Percentiles rank a stretch among this genome's conserved stretches.
phyloP scores from a whole-genome alignment of 2,888 invertebrate species.

The Drosophila pegasa region DNA sequence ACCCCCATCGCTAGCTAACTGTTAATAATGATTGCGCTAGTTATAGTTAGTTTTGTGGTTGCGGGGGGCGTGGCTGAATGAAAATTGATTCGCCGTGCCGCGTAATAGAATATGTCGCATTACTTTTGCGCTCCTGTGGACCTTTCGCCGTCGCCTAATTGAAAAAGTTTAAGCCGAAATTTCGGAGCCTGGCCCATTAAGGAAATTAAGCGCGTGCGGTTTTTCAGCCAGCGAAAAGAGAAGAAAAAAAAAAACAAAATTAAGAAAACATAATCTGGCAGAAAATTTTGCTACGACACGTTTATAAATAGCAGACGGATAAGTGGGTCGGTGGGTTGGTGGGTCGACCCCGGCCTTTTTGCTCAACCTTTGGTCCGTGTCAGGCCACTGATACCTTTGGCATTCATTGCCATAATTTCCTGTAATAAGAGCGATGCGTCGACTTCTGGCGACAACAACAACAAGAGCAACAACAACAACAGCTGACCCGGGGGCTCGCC shows the following conservation, averaged over 20 bases:
- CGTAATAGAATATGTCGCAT: slow-evolving; percentile 68
- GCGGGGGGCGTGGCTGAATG: slow-evolving; percentile 40
- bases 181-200: slow-evolving; percentile 60
- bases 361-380: slow-evolving; percentile 46
- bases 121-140: slow-evolving; percentile 33
- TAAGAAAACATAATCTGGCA: slow-evolving; percentile 75
- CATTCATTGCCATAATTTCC: slow-evolving; percentile 80
- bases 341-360: slow-evolving; percentile 1
- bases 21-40: slow-evolving; percentile 72
- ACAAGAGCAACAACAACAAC: slow-evolving; percentile 23
- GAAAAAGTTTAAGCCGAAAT: slow-evolving; percentile 72
- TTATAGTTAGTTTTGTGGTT: slow-evolving; percentile 61
- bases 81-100: slow-evolving; percentile 67
- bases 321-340: background rate
- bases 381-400: slow-evolving; percentile 64
- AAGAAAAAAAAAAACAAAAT: slow-evolving; percentile 46
- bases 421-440: slow-evolving; percentile 74
- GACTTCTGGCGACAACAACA: slow-evolving; percentile 34
- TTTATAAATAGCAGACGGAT: slow-evolving; percentile 66
- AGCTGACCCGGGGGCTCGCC: slow-evolving; percentile 27
- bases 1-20: slow-evolving; percentile 39
- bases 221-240: slow-evolving; percentile 22
- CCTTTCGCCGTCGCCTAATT: slow-evolving; percentile 56
- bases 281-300: slow-evolving; percentile 72
- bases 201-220: slow-evolving; percentile 77